Base-by-base conservation (phyloP, 2,888 invertebrate genomes). In the Matsumyia berberina region DNA sequence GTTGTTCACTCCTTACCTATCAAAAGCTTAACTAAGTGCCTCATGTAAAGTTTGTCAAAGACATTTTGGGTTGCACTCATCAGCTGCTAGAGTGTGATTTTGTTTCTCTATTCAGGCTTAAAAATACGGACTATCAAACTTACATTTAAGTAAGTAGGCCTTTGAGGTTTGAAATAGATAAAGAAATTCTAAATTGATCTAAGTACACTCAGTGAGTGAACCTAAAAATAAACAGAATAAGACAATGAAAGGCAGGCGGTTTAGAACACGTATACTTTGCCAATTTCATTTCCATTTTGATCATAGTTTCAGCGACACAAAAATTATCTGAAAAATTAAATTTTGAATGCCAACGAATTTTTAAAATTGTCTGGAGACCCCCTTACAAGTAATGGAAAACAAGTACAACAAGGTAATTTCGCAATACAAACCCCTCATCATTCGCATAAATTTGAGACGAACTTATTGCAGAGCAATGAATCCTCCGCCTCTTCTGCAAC, bases 321-420 rank as follows among this genome's bases (percentile, higher is more conserved):
- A 55, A 57, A 64, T 44, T 57, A 55, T 57, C 17, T n/a, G 29
- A 64, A 70, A 29, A 29, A 15, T 31, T 51, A 58, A 60, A 64
- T 66, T 64, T 64, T 31, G 44, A 64, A 74, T 46, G 33, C 19
- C 58, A 69, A 62, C 29, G 5, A 15, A 6, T 39, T 74, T 74
- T 76, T 66, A 37, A 44, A 46, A 55, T 42, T 60, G 17, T 53
- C 44, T 17, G 37, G 42, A 55, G 9, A 46, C 39, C 66, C 57
- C 33, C 17, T 66, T 49, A 24, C 19, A 49, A 46, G 39, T 55
- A 12, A 78, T 80, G 80, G 81, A 74, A 64, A 62, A 57, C 51
- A 77, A 37, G 31, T 44, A 12, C 51, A 37, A 64, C 9, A 66
- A 76, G 81, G 81, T 81, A 74, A 33, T 4, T 12, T 1, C 11